Conservation (phyloP, 2,113 vertebrate species). For the Melanerpes formicivorus region DNA sequence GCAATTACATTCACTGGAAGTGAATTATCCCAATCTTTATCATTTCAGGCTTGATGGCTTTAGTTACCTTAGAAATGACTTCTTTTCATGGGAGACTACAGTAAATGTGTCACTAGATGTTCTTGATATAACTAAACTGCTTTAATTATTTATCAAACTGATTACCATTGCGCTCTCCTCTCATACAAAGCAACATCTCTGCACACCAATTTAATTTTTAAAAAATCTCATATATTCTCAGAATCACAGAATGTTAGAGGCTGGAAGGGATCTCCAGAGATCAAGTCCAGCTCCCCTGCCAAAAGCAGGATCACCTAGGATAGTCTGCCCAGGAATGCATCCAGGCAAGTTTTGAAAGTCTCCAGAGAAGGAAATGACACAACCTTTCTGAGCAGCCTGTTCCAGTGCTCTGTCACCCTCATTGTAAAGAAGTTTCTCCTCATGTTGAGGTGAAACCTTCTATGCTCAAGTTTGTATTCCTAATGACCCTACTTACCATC, state of each 20-base stretch:
- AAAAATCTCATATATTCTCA: not conserved
- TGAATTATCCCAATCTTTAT: slow-evolving; percentile 38
- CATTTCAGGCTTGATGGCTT: slow-evolving; percentile 21
- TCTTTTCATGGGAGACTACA: slow-evolving; percentile 20
- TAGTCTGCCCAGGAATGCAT: too few relatives aligned
- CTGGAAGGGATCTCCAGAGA: too few relatives aligned
- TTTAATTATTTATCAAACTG: slow-evolving; percentile 44
- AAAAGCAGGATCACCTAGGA: too few relatives aligned
- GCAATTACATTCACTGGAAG: slow-evolving; percentile 28
- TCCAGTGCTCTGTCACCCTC: too few relatives aligned
- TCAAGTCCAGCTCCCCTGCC: too few relatives aligned
- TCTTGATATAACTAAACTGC: slow-evolving; percentile 6
- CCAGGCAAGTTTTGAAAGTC: too few relatives aligned
- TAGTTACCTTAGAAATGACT: not conserved
- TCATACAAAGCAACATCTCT: not conserved
- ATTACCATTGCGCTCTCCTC: not conserved
- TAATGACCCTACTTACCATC: not conserved
- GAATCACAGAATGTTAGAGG: too few relatives aligned
- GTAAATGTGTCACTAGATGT: not conserved
- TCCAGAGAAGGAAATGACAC: too few relatives aligned
- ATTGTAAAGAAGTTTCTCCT: too few relatives aligned
- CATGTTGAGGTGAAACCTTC: too few relatives aligned
- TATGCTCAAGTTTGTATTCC: not conserved
- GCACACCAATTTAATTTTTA: not conserved
- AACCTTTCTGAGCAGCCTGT: too few relatives aligned